phyloP scores from a whole-genome alignment of 2,888 invertebrate species.

The Geophilus truncorum region DNA sequence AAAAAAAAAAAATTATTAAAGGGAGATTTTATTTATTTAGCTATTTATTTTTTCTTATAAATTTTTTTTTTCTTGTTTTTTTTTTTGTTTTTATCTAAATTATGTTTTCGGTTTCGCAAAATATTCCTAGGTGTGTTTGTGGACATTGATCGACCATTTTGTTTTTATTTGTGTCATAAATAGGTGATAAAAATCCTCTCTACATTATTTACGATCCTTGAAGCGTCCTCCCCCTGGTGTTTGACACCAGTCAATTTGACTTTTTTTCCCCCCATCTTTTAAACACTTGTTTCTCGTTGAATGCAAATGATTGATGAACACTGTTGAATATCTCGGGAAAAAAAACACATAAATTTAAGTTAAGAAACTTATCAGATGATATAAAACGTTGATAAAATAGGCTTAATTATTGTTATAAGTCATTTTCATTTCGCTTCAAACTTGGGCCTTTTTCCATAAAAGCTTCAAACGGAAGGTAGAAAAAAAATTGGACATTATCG shows the following conservation, averaged over 20 bases:
- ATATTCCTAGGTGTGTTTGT: not conserved
- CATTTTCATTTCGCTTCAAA: not conserved
- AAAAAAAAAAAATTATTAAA: too few species aligned
- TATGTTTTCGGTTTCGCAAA: too few species aligned
- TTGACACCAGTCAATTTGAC: slow-evolving; percentile 27
- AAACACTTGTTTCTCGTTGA: not conserved
- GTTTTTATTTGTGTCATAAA: slow-evolving; percentile 26
- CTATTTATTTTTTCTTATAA: not conserved
- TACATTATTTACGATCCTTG: slow-evolving; percentile 17
- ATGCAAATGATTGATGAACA: slow-evolving; percentile 17
- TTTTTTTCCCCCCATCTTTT: not conserved
- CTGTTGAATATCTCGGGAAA: not conserved
- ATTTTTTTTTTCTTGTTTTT: not conserved
- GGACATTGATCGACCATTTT: slow-evolving; percentile 19
- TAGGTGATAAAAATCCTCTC: slow-evolving; percentile 22
- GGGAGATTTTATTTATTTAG: not conserved
- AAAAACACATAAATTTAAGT: not conserved
- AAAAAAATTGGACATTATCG: not conserved
- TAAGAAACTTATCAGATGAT: not conserved
- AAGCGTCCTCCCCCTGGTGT: slow-evolving; percentile 17
- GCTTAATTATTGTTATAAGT: slow-evolving; percentile 9
- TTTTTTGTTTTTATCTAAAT: not conserved
- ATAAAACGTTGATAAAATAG: not conserved
- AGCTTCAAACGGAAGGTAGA: not conserved
- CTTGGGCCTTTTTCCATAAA: not conserved